A percentile compares a stretch with the other conserved stretches of the same genome.
Evolutionary conservation across 2,113 vertebrate genomes (phyloP).

Genomic region (Poecile atricapillus): DNA sequence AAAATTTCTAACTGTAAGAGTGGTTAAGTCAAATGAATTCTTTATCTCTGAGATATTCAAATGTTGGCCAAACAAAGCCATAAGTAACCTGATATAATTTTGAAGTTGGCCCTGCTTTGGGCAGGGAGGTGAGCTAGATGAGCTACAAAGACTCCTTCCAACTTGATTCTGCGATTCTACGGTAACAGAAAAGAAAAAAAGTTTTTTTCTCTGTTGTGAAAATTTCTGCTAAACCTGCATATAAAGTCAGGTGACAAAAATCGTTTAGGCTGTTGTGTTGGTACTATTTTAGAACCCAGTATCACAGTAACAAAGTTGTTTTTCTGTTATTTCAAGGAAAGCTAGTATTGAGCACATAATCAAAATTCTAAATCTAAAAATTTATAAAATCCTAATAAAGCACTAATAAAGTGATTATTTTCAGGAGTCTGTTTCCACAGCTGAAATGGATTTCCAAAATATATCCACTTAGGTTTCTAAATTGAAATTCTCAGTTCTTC

Average conservation of each 20-base stretch:
- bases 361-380: too few relatives aligned
- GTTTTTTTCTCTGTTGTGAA: background rate
- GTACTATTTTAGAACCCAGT: background rate
- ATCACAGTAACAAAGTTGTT: background rate
- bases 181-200: background rate
- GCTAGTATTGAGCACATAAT: background rate
- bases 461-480: background rate
- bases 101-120: background rate
- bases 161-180: background rate
- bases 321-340: background rate
- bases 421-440: background rate
- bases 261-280: background rate
- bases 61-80: background rate
- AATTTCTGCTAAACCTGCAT: background rate
- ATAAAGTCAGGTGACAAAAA: background rate
- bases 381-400: too few relatives aligned
- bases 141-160: background rate
- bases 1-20: background rate
- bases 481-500: background rate
- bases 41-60: background rate
- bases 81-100: background rate
- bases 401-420: background rate
- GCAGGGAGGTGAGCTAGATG: background rate
- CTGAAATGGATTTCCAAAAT: background rate
- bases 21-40: background rate